Base-by-base conservation (phyloP, 2,113 vertebrate genomes). In the Malurus elegans region DNA sequence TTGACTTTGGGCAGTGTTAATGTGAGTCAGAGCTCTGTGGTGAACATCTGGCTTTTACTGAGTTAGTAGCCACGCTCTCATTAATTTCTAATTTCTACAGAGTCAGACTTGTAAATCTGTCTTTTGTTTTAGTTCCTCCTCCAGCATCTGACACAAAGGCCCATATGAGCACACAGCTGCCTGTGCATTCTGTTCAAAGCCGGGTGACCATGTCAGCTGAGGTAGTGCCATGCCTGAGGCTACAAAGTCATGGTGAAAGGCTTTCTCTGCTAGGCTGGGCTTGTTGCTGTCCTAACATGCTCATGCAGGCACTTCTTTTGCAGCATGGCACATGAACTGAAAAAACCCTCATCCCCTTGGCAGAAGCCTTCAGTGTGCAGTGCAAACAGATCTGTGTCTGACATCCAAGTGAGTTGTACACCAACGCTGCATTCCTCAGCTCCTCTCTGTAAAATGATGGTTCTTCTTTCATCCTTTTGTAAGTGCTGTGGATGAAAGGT, bases 341-440 rank as follows among this genome's bases (percentile, higher is more conserved):
- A 88, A 69, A 42, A 80, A 28, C 69, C 79, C 84, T 73, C 23
- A 58, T 94, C 47, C 73, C 20, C 75, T 83, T 95, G 95, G 92
- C 75, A 90, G 60, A 62, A 76, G 72, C 75, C 90, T 1, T 4
- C 14, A 42, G 45, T 15, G 9, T 61, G 58, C 58, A 76, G 11
- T 54, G 75, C 60, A 92, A 80, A 78, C 79, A 88, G 60, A 78
- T 62, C 36, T 25, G 53, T 84, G n/a, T 45, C 53, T 79, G 53
- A 64, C 32, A 47, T 57, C 57, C 72, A 34, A 36, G 38, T 24
- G 79, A 69, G 24, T 82, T 90, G 56, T 4, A 70, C 2, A 83
- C 64, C 50, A 62, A 51, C 71, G 12, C n/a, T 80, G 32, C 21
- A 6, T 86, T 84, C 69, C 40, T 60, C 51, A 47, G 50, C 13